phyloP scores from a whole-genome alignment of 2,888 invertebrate genomes.

The Temnothorax ravouxi region DNA sequence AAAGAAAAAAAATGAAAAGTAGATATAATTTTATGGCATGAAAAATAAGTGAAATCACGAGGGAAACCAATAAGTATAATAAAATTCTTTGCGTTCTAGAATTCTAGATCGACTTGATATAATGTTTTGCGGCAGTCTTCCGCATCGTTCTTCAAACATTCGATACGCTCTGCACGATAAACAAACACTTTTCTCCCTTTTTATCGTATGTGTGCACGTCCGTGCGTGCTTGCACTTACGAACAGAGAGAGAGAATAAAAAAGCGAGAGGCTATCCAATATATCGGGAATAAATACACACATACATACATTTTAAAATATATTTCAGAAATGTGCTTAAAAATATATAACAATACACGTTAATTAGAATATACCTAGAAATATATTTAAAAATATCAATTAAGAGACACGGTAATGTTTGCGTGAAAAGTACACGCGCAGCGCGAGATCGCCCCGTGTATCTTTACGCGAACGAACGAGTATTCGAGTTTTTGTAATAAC shows the following conservation, averaged over 20 bases:
- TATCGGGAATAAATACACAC: not conserved
- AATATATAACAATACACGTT: not conserved
- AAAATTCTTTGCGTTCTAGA: not conserved
- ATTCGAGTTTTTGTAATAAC: too few species aligned
- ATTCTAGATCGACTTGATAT: not conserved
- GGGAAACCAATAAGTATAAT: not conserved
- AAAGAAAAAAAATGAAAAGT: not conserved
- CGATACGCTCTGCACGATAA: not conserved
- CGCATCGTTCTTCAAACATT: constrained; percentile 5
- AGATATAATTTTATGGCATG: not conserved
- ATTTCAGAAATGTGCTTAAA: not conserved
- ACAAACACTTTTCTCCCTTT: not conserved
- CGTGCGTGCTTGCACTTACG: not conserved
- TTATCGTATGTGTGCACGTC: not conserved
- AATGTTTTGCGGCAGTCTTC: not conserved
- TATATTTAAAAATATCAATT: not conserved
- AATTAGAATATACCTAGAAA: not conserved
- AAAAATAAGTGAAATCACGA: constrained; percentile 20
- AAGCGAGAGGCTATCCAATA: not conserved
- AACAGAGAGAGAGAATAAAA: not conserved
- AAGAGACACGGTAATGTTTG: too few species aligned
- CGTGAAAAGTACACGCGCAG: too few species aligned
- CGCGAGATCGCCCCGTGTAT: too few species aligned
- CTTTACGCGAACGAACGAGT: too few species aligned
- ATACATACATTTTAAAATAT: not conserved